Evolutionary conservation across 2,797 vertebrate species (phyloP), one percentile per base, ranked within the genome.

Genomic region (Chelmon rostratus): DNA sequence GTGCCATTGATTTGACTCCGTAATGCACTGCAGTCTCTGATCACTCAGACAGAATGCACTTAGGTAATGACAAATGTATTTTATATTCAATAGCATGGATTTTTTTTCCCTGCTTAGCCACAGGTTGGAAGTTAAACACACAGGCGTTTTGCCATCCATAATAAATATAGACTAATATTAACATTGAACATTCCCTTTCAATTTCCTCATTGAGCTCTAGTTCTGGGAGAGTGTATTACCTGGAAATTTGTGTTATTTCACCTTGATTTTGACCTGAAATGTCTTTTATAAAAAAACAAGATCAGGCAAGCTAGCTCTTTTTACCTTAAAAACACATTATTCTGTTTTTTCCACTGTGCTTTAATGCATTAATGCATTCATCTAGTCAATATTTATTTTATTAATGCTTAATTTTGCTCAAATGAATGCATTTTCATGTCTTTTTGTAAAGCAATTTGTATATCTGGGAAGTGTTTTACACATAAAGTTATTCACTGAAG

Each of bases 1-100:
- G 78, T 63, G 40, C 4, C 84, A 94, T 92, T 89, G 93, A 93
- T 93, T 90, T 38, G 63, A 52, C 73, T 82, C 67, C 59, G 58
- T 91, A 91, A 93, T 93, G 91, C 79, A 84, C 82, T 40, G 33
- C 63, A 68, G 79, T 66, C 71, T 57, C 79, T 86, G 83, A 87
- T 89, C 77, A 83, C 79, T 86, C 91, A 89, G 89, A 89, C 91
- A 87, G 87, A 90, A 90, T 68, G 90, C 84, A 91, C 88, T 93
- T 89, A 89, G 86, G 74, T 88, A 88, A 76, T 77, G 58, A 84
- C 86, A 90, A 92, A 92, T 91, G 90, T 86, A 47, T 83, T 90
- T 89, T 53, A 81, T 44, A 86, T 87, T 91, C 89, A 89, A 92
- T 93, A 85, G 66, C 78, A 90, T 92, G 2, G 89, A 92, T 90